phyloP scores from a whole-genome alignment of 2,797 vertebrate genomes.

The Malurus leucopterus region DNA sequence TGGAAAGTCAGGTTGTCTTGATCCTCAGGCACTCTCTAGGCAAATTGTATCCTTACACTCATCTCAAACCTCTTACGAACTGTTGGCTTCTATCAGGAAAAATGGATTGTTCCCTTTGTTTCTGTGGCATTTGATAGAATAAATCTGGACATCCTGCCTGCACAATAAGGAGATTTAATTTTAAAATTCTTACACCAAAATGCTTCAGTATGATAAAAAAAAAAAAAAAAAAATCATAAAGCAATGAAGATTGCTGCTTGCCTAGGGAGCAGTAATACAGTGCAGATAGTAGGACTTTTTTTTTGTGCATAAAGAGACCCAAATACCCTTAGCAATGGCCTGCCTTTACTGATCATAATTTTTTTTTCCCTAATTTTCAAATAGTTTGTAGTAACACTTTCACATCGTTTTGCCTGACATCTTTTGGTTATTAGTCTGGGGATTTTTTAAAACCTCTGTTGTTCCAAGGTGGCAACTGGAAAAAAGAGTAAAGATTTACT shows the following conservation, averaged over 20 bases:
- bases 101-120: constrained; percentile 91
- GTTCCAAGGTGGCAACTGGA: neutral
- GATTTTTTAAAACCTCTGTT: neutral
- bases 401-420: neutral
- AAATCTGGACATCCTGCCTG: constrained; percentile 75
- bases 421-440: neutral
- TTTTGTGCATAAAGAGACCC: constrained; percentile 48
- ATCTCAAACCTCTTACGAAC: constrained; percentile 93
- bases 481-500: neutral
- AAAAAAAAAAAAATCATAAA: constrained; percentile 59
- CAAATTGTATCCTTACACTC: constrained; percentile 95
- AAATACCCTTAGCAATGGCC: constrained; percentile 51
- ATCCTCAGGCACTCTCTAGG: constrained; percentile 96
- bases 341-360: constrained; percentile 45
- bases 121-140: constrained; percentile 80
- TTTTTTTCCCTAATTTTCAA: constrained; percentile 38
- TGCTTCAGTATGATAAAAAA: constrained; percentile 68
- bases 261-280: constrained; percentile 61
- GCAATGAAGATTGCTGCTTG: constrained; percentile 61
- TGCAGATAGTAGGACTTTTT: constrained; percentile 5
- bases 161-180: constrained; percentile 75
- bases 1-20: constrained; percentile 87
- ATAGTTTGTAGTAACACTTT: constrained; percentile 8
- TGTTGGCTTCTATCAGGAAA: constrained; percentile 91
- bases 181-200: constrained; percentile 71